These are phyloP conservation scores for Calliphora vicina DNA, from an alignment of 1,140 invertebrate genomes.

Conservation along the genomic window DNA sequence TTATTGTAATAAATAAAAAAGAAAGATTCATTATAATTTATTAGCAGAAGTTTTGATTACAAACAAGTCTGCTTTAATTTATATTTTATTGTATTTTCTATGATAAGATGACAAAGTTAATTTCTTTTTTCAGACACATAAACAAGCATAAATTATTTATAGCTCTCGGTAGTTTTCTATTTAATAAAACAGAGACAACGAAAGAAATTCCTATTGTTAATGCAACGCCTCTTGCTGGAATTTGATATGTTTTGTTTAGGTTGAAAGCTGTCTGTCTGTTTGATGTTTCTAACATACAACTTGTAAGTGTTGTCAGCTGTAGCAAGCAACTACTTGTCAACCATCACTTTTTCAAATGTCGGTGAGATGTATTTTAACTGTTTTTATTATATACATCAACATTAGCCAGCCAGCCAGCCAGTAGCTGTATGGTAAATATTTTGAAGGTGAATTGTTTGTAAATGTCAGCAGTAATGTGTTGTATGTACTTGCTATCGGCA, in stretches of 20 bases:
- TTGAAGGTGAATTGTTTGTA: not conserved
- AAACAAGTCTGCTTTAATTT: not conserved
- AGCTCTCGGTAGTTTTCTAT: too few relatives aligned
- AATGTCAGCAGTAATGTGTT: not conserved
- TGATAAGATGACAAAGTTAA: not conserved
- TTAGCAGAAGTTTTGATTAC: not conserved
- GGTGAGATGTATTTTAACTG: too few relatives aligned
- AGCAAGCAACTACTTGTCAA: not conserved
- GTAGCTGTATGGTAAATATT: not conserved
- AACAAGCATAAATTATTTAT: not conserved
- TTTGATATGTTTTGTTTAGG: not conserved
- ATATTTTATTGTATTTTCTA: not conserved
- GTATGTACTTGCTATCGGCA: not conserved
- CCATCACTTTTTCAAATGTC: not conserved
- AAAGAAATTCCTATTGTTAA: not conserved
- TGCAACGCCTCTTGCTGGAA: not conserved
- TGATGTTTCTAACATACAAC: not conserved
- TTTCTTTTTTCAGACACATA: not conserved
- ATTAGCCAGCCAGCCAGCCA: too few relatives aligned
- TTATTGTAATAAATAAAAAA: not conserved
- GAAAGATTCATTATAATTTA: conserved; percentile 1
- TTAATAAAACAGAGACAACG: too few relatives aligned
- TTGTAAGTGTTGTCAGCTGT: not conserved
- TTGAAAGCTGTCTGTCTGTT: not conserved
- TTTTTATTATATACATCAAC: too few relatives aligned